A percentile compares a stretch with the other conserved stretches of the same genome.
Evolutionary conservation across 2,888 invertebrate genomes (phyloP).

Genomic region (Leptothorax acervorum): DNA sequence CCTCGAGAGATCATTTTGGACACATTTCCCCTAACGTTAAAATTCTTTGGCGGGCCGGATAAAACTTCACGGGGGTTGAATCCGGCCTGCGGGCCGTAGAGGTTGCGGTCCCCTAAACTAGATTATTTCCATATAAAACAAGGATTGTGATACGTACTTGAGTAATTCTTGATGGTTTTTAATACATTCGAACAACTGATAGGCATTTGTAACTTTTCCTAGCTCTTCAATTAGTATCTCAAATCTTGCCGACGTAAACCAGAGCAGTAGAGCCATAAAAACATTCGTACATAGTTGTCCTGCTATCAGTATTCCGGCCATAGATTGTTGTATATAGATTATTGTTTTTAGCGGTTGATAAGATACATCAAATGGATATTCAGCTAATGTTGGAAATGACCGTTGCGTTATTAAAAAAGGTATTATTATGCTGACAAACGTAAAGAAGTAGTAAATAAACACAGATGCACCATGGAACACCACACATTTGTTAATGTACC

Average conservation of each 20-base stretch:
- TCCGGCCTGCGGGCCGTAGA: too few species aligned
- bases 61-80: too few species aligned
- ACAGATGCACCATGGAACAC: background rate
- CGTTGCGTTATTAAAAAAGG: background rate
- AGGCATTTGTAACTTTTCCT: background rate
- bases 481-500: conserved; percentile 18
- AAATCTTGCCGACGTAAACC: conserved; percentile 72
- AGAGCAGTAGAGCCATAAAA: conserved; percentile 73
- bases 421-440: too few species aligned
- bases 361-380: conserved; percentile 61
- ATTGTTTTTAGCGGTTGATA: conserved; percentile 39
- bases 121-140: background rate
- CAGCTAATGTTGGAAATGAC: conserved; percentile 56
- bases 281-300: conserved; percentile 69
- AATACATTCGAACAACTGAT: conserved; percentile 1
- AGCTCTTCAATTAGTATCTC: conserved; percentile 71
- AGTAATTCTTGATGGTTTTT: conserved; percentile 10
- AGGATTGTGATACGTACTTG: background rate
- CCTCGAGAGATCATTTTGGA: too few species aligned
- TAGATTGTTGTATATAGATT: conserved; percentile 60
- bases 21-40: too few species aligned
- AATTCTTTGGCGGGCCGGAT: background rate
- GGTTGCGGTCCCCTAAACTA: background rate
- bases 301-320: conserved; percentile 58
- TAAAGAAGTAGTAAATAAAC: conserved; percentile 4